Base-by-base conservation (phyloP, 2,888 invertebrate genomes). In the Hyalella azteca region DNA sequence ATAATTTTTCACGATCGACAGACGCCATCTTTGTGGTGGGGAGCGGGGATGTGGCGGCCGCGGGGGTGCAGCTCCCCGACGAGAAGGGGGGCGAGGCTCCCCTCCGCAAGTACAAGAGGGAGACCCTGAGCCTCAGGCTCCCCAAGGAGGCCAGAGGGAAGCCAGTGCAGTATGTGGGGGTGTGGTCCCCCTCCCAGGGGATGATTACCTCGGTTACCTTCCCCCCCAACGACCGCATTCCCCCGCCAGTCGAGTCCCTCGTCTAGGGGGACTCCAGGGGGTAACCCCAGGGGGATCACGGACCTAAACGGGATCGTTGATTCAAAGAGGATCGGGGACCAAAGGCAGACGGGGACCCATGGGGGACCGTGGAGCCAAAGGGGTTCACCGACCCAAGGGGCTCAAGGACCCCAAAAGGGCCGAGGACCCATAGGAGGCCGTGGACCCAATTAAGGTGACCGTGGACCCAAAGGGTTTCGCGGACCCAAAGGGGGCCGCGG, bases 131-230 rank as follows among this genome's bases (percentile, higher is more conserved):
- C 4, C 77, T 84, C 13, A 49, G 41, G 19, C 41, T 84, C 22
- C 84, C 84, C 7, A 60, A 45, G n/a, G 81, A 79, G 22, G 66
- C 78, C 3, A 7, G 39, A 40, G 79, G 78, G 0, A 32, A 59
- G 3, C 77, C 81, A 32, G 41, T 82, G 9, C 84, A 84, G 78
- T 84, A 84, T 77, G 77, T 84, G 39, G 84, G 84, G 15, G 78
- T 84, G 15, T 84, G 84, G 84, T 84, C 84, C 36, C 84, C 84
- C 40, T 73, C 79, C 11, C 54, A 54, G 78, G 84, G 84, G 40
- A 82, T 84, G 84, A 54, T 84, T 22, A 73, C 82, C 29, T 82
- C 82, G 9, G 82, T 82, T 5, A 82, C 81, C 50, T 84, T 84
- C 75, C 81, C 82, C 41, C 73, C 73, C 22, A 40, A 81, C 45